Evolutionary conservation across 1,140 invertebrate genomes (phyloP), one percentile per base, ranked within the genome.

Genomic region (Homalodisca vitripennis): DNA sequence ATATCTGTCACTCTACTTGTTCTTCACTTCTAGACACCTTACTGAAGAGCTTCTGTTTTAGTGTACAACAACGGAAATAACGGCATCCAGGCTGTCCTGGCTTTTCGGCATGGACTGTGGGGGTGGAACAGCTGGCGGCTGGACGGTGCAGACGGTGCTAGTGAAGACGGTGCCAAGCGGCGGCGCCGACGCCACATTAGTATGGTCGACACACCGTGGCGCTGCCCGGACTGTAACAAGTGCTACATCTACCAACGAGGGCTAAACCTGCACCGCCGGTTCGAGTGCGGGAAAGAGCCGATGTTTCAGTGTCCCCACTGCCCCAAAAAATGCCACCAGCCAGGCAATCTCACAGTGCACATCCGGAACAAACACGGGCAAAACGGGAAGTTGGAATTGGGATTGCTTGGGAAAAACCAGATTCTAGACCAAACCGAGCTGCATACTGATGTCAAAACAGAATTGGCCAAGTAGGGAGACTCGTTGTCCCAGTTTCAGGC

Each of bases 321-420:
- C 70, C 71, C 73, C 26, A 74, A 73, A 57, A 75, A 64, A 48
- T 64, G 53, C 22, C 64, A 71, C 24, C 66, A 71, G 27, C 64
- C 64, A 20, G 64, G 51, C 3, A 71, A 68, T n/a, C 66, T 70
- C 1, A 68, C 67, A 6, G 53, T 68, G 24, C 67, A 68, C 48
- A 68, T 68, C 47, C 74, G 79, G 34, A 79, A 78, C 69, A 77
- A 79, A 64, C 79, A 80, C 71, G 77, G 74, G 1, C 46, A 68
- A 26, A 60, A 60, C 55, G 55, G 55, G 26, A 60, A 60, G 6
- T 3, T 60, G 22, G 26, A 26, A 12, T n/a, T n/a, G n/a, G n/a
- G n/a, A n/a, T n/a, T n/a, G n/a, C n/a, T n/a, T n/a, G n/a, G n/a
- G n/a, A n/a, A n/a, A n/a, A n/a, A n/a, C n/a, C n/a, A n/a, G n/a